Evolutionary conservation across 2,888 invertebrate genomes (phyloP).

Genomic region (Machimus atricapillus): DNA sequence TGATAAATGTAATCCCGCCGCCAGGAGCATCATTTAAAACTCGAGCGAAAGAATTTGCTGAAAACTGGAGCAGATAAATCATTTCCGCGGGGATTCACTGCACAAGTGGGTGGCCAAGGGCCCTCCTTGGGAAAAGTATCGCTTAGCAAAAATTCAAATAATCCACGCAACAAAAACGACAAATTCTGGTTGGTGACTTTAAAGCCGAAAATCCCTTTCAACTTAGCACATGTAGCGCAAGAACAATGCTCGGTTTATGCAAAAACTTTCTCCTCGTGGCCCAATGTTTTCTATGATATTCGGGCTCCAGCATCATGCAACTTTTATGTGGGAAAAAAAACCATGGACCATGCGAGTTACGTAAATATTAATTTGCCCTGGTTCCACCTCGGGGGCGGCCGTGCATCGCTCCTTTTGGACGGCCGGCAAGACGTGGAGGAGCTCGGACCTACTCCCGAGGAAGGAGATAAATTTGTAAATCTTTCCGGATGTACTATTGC

Average conservation of each 20-base stretch:
- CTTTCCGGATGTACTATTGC: neutral
- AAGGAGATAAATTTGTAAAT: neutral
- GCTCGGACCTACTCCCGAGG: neutral
- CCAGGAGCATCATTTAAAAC: neutral
- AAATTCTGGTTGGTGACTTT: neutral
- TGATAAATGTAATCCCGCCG: neutral
- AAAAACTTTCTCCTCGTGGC: neutral
- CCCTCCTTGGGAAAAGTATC: neutral
- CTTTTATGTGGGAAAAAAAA: neutral
- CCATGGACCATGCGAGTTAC: neutral
- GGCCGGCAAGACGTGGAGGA: neutral
- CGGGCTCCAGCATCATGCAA: neutral
- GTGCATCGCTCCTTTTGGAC: neutral
- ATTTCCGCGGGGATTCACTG: neutral
- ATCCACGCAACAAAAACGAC: conserved; percentile 5
- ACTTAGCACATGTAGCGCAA: neutral
- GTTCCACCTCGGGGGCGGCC: neutral
- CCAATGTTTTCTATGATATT: neutral
- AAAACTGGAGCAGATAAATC: neutral
- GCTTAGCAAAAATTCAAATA: conserved; percentile 11
- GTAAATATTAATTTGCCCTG: conserved; percentile 10
- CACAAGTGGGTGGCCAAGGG: neutral
- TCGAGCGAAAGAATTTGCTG: neutral
- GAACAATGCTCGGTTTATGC: conserved; percentile 5
- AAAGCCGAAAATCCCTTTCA: neutral